Conservation (phyloP, 2,888 invertebrate genomes). For the Dioctria rufipes region DNA sequence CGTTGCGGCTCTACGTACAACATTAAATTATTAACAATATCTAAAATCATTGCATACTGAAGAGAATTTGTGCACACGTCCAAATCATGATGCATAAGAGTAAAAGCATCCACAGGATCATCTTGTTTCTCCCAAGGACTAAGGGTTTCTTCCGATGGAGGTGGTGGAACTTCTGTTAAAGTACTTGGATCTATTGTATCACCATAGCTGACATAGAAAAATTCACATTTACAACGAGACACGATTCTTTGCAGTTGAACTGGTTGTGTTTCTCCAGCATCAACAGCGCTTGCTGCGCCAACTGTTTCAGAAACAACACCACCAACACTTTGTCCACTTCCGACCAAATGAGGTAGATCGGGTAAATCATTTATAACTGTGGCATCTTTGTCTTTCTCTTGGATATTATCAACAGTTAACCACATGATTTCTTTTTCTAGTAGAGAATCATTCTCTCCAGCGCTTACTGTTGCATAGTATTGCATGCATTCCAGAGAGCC, state of each 20-base stretch:
- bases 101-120: constrained; percentile 96
- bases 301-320: constrained; percentile 95
- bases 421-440: constrained; percentile 94
- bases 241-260: constrained; percentile 94
- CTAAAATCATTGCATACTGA: constrained; percentile 96
- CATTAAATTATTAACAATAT: constrained; percentile 97
- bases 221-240: constrained; percentile 97
- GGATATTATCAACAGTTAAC: constrained; percentile 95
- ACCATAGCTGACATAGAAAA: constrained; percentile 96
- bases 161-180: constrained; percentile 79
- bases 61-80: constrained; percentile 97
- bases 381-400: constrained; percentile 84
- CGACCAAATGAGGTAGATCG: constrained; percentile 90
- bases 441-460: constrained; percentile 80
- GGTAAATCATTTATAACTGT: constrained; percentile 85
- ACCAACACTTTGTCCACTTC: constrained; percentile 96
- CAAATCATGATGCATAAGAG: constrained; percentile 97
- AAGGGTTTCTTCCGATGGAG: constrained; percentile 79
- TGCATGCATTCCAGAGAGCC: constrained; percentile 98
- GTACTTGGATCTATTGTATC: constrained; percentile 76
- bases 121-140: constrained; percentile 86
- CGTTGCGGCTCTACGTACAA: constrained; percentile 97
- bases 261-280: constrained; percentile 74
- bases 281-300: constrained; percentile 81
- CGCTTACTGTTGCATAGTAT: constrained; percentile 98